Evolutionary conservation across 2,113 vertebrate species (phyloP).

Genomic region (Lepus americanus): DNA sequence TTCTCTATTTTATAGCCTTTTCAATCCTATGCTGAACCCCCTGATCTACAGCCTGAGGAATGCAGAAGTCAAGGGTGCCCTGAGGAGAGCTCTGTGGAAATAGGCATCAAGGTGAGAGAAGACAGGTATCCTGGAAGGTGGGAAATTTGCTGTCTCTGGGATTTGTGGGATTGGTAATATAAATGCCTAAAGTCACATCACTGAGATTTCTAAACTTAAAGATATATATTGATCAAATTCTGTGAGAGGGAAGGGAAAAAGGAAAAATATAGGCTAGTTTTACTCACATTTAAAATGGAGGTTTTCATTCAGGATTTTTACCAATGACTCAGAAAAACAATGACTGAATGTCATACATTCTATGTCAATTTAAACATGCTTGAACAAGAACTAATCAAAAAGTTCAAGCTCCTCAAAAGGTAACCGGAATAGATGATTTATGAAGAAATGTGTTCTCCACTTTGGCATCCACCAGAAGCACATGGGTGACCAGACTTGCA

Average conservation of each 20-base stretch:
- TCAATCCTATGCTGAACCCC: no score
- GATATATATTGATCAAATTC: neutral
- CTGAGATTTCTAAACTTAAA: neutral
- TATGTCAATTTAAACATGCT: neutral
- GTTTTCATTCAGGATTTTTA: neutral
- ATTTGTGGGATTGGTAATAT: neutral
- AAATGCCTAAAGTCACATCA: neutral
- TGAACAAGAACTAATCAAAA: neutral
- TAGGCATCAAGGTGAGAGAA: constrained; percentile 26
- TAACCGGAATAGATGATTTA: neutral
- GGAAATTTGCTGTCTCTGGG: neutral
- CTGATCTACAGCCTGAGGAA: no score
- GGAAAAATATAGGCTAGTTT: neutral
- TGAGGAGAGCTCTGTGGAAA: neutral
- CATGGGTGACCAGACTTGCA: no score
- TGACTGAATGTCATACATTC: neutral
- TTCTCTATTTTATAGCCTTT: no score
- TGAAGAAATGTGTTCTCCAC: neutral
- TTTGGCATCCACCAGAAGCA: no score
- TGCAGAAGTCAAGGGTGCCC: no score
- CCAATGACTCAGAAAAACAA: neutral
- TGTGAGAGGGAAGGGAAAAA: neutral
- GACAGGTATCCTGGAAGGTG: no score
- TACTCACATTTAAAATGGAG: neutral
- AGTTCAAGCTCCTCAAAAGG: neutral